A percentile compares a stretch with the other conserved stretches of the same genome.
Evolutionary conservation across 2,797 vertebrate species (phyloP).

Genomic region (Muscicapa comitata): DNA sequence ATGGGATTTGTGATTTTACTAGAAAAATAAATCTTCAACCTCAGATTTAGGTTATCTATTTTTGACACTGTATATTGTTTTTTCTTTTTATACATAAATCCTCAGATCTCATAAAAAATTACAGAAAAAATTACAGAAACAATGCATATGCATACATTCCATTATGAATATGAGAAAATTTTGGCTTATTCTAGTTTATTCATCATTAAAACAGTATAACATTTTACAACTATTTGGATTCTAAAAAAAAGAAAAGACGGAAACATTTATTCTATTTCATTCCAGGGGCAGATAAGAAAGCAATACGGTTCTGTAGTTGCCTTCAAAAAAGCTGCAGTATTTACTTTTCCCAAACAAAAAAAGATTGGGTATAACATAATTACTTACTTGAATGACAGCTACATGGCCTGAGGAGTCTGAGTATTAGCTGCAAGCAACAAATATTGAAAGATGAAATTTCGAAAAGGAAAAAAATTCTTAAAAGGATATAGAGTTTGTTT

Average conservation of each 20-base stretch:
- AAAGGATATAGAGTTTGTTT: neutral
- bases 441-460: neutral
- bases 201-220: neutral
- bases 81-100: neutral
- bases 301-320: accelerated
- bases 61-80: neutral
- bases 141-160: neutral
- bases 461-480: neutral
- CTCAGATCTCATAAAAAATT: neutral
- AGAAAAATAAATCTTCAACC: neutral
- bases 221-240: neutral
- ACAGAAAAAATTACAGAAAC: neutral
- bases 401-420: neutral
- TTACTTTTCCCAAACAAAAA: neutral
- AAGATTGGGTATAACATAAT: neutral
- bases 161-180: neutral
- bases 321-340: neutral
- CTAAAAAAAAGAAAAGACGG: neutral
- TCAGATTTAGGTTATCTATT: neutral
- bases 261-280: neutral
- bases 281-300: neutral
- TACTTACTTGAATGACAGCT: neutral
- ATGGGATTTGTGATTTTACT: neutral
- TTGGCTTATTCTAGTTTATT: neutral
- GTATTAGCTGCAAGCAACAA: neutral